Evolutionary conservation across 2,113 vertebrate species (phyloP), one percentile per base, ranked within the genome.

Genomic region (Sphaerodactylus townsendi): DNA sequence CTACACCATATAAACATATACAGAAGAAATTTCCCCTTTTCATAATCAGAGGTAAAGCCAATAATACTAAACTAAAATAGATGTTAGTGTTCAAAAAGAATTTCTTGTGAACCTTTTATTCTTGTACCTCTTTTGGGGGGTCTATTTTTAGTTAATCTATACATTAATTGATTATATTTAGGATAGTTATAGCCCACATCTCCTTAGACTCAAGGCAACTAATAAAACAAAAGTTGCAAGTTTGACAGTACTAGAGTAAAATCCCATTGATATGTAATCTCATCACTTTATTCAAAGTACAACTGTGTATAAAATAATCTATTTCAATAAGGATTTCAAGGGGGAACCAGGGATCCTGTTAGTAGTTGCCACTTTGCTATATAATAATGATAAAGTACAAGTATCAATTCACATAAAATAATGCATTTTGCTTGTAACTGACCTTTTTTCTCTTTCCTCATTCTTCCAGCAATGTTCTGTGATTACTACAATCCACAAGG

Each of bases 401-500:
- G 9, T 62, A 76, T 46, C 25, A 41, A 78, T 64, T 33, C 44
- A 11, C 44, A 39, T 3, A 44, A 11, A 85, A 35, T 19, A 86
- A 65, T 81, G 77, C 46, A 7, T 53, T 80, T n/a, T 68, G 14
- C 17, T 79, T 71, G 85, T 71, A 83, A 13, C 10, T 13, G 10
- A 6, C 17, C 14, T 73, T 82, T n/a, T 25, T 72, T n/a, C 84
- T 4, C 4, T 39, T 86, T 82, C 62, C 70, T 44, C 41, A 35
- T 79, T 80, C 39, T 44, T 90, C 5, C 90, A 99, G 98, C 98
- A 72, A 89, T 99, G 30, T 99, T 99, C 94, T 99, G 98, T 17
- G 98, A 99, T 89, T 99, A 97, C 93, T 99, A 98, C 93, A 99
- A 99, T 81, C 91, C 95, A 0, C 84, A 95, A 56, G 97, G 93